Conservation (phyloP, 2,888 invertebrate species). For the Arctia plantaginis region DNA sequence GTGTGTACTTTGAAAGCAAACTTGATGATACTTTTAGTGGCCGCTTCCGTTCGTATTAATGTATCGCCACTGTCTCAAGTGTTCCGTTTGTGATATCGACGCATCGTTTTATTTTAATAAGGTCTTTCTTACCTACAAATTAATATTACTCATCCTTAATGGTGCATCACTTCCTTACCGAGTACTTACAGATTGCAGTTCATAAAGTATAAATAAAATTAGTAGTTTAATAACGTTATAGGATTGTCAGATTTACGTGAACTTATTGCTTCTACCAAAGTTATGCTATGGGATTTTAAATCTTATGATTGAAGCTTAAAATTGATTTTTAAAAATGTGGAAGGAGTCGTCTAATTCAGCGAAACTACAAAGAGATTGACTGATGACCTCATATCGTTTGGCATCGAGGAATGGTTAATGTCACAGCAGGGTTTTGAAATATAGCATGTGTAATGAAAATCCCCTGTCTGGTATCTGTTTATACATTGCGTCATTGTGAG, state of each 20-base stretch:
- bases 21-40: conserved; percentile 77
- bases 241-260: conserved; percentile 40
- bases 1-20: conserved; percentile 76
- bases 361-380: conserved; percentile 67
- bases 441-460: conserved; percentile 67
- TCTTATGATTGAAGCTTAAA: conserved; percentile 22
- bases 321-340: conserved; percentile 26
- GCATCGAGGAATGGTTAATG: conserved; percentile 77
- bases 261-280: conserved; percentile 25
- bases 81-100: conserved; percentile 51
- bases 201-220: conserved; percentile 30
- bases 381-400: conserved; percentile 77
- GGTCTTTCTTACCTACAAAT: conserved; percentile 29
- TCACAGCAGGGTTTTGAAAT: conserved; percentile 75
- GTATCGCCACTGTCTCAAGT: conserved; percentile 51
- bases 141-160: conserved; percentile 38
- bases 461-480: conserved; percentile 55
- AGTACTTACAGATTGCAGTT: conserved; percentile 12
- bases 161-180: conserved; percentile 24
- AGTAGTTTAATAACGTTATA: conserved; percentile 29
- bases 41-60: conserved; percentile 73
- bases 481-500: conserved; percentile 43
- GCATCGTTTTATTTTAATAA: conserved; percentile 54
- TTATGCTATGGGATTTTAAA: conserved; percentile 22
- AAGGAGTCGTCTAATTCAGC: conserved; percentile 54